phyloP scores from a whole-genome alignment of 2,797 vertebrate genomes.

The Pteronotus mesoamericanus region DNA sequence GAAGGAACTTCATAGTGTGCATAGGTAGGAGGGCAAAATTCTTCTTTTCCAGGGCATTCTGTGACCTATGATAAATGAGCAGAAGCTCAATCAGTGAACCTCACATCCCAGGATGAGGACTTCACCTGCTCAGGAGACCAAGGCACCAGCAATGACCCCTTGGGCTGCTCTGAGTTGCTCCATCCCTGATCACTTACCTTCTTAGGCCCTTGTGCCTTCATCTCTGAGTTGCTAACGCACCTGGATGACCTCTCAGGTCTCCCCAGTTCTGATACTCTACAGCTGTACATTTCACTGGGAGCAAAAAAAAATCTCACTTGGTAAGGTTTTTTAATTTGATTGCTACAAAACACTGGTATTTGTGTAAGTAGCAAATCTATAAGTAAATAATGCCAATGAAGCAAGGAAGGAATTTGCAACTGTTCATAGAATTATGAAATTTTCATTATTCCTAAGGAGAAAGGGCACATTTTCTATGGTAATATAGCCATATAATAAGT shows the following conservation, averaged over 20 bases:
- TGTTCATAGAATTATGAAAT: not conserved
- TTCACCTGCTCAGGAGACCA: no score
- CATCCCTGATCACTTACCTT: no score
- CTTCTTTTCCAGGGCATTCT: constrained; percentile 82
- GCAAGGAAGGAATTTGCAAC: not conserved
- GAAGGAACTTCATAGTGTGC: constrained; percentile 85
- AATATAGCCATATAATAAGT: not conserved
- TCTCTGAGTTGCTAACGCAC: not conserved
- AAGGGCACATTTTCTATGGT: not conserved
- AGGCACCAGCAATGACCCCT: accelerated
- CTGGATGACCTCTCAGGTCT: not conserved
- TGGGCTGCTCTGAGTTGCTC: not conserved
- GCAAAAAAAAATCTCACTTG: not conserved
- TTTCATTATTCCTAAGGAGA: not conserved
- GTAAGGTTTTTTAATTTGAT: not conserved
- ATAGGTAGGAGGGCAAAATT: constrained; percentile 81
- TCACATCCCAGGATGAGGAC: not conserved
- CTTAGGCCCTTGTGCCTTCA: not conserved
- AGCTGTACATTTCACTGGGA: not conserved
- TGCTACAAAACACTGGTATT: not conserved
- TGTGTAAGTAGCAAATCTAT: not conserved
- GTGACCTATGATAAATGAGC: constrained; percentile 75
- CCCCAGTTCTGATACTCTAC: not conserved
- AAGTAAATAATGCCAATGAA: not conserved
- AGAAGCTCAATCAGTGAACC: not conserved